Evolutionary conservation across 2,797 vertebrate genomes (phyloP).

Genomic region (Pipistrellus kuhlii): DNA sequence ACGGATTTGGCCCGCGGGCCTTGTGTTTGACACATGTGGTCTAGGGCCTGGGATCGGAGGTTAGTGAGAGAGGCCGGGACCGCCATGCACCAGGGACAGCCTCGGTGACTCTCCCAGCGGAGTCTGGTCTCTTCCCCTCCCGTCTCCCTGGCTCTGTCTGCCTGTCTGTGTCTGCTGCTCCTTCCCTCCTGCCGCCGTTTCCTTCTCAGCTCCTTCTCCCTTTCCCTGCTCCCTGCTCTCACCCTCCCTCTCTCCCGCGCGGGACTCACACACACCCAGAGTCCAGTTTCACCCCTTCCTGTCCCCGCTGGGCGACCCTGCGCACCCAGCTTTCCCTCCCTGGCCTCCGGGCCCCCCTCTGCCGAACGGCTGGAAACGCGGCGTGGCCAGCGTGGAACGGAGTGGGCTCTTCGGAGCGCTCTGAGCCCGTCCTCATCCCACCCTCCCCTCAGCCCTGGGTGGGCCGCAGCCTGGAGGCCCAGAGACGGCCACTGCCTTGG

Average conservation of each 20-base stretch:
- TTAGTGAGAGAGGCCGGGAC: rapidly evolving
- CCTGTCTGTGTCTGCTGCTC: too few species aligned
- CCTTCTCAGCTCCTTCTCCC: not conserved
- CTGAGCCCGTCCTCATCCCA: not conserved
- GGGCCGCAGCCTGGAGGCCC: not conserved
- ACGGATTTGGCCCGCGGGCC: too few species aligned
- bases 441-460: not conserved
- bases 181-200: not conserved
- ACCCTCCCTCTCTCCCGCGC: not conserved
- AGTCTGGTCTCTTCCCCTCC: too few species aligned
- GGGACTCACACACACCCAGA: not conserved
- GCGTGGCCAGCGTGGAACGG: rapidly evolving
- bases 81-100: not conserved
- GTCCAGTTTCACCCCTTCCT: not conserved
- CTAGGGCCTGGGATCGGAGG: not conserved
- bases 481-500: not conserved
- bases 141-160: not conserved
- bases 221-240: not conserved
- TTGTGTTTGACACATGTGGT: too few species aligned
- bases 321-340: not conserved
- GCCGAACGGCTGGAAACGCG: rapidly evolving
- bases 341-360: conserved; percentile 46
- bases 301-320: not conserved
- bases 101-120: rapidly evolving
- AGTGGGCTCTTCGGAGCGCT: not conserved